Evolutionary conservation across 2,888 invertebrate genomes (phyloP), one percentile per base, ranked within the genome.

Genomic region (Cyaniris semiargus): DNA sequence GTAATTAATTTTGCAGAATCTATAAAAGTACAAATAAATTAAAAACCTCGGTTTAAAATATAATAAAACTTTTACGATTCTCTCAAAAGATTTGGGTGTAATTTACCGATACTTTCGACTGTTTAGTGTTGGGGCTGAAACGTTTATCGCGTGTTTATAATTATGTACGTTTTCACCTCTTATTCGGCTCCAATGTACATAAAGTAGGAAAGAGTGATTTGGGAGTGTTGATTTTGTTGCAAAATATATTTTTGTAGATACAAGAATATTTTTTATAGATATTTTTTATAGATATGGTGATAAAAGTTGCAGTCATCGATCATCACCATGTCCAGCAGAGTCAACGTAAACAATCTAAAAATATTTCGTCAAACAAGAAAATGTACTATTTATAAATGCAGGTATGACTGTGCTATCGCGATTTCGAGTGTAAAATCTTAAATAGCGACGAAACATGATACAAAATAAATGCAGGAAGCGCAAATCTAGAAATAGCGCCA

Each of bases 381-480:
- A 23, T 23, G 23, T 10, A 60, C 23, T 60, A 23, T 60, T 60
- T 60, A 60, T 60, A 60, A 8, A 23, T 60, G 23, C 21, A 60
- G 60, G 60, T 58, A 7, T 60, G 60, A 60, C 60, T 60, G 23
- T 60, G 4, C 13, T 21, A 21, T 60, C 53, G 53, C 18, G 53
- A 53, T 21, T 23, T 23, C 60, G 60, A 7, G 21, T 60, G 23
- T 66, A 66, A 66, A 66, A 66, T 66, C 60, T 75, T 74, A 60
- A 56, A 75, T 74, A 60, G 60, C 27, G 44, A 77, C 66, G 74
- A 74, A 44, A 74, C 34, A 44, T 74, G 23, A 66, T 74, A 60
- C 74, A 60, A 77, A 77, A 72, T 74, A 74, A 60, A 72, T 44
- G 21, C 21, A 38, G 72, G 72, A 72, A 38, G n/a, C 0, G 44